Percentiles rank a stretch among this genome's conserved stretches.
Evolutionary conservation across 2,888 invertebrate species (phyloP).

Genomic region (Heliconius erato): DNA sequence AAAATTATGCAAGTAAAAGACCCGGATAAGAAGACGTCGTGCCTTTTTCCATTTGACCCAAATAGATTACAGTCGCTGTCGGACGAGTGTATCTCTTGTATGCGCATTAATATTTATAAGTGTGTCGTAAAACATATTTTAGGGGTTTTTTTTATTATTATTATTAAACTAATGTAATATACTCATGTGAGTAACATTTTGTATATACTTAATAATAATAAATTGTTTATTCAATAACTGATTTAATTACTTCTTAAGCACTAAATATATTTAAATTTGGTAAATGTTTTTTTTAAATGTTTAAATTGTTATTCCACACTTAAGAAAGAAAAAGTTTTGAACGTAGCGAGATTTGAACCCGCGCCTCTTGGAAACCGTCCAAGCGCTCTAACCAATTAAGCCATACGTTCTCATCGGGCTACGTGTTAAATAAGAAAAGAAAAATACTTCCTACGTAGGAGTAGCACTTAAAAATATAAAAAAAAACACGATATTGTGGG

Average conservation of each 20-base stretch:
- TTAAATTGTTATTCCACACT: too few relatives aligned
- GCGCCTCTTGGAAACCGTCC: not conserved
- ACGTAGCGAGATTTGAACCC: not conserved
- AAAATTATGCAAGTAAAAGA: slow-evolving; percentile 6
- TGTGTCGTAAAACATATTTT: not conserved
- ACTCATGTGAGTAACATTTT: not conserved
- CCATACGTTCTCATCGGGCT: too few relatives aligned
- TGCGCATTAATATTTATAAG: not conserved
- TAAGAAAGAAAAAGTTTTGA: not conserved
- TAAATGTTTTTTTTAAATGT: too few relatives aligned
- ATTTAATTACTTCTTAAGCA: too few relatives aligned
- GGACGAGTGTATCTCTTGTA: not conserved
- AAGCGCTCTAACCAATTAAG: not conserved
- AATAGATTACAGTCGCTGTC: slow-evolving; percentile 15
- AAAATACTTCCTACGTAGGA: too few relatives aligned
- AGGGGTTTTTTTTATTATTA: not conserved
- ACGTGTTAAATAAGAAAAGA: too few relatives aligned
- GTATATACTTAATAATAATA: not conserved
- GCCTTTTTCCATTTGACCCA: slow-evolving; percentile 14
- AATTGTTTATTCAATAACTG: too few relatives aligned
- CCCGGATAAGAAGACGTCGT: not conserved
- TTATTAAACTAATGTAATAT: not conserved
- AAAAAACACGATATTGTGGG: not conserved
- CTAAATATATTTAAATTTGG: too few relatives aligned
- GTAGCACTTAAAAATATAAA: too few relatives aligned